Evolutionary conservation across 2,113 vertebrate species (phyloP).

Genomic region (Seriola aureovittata): DNA sequence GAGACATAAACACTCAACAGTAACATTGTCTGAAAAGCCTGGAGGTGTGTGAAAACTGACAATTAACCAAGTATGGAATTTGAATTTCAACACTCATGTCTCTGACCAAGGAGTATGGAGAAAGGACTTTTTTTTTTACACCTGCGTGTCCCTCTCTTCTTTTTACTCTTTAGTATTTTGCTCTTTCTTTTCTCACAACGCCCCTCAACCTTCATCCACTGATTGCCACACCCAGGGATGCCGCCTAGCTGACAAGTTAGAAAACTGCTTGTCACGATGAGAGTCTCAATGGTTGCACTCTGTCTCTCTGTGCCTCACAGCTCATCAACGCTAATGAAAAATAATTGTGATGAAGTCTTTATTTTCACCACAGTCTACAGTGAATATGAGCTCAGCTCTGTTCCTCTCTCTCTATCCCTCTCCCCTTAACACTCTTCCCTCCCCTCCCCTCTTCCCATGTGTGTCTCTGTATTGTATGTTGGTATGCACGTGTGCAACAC

Average conservation of each 20-base stretch:
- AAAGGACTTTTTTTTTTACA: neutral
- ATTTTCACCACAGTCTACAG: slow-evolving; percentile 38
- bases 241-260: slow-evolving; percentile 30
- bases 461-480: neutral
- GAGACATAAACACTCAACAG: slow-evolving; percentile 7
- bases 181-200: neutral
- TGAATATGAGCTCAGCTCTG: slow-evolving; percentile 32
- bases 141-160: neutral
- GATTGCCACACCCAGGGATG: neutral
- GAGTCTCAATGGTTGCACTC: slow-evolving; percentile 7
- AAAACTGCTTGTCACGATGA: slow-evolving; percentile 44
- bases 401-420: neutral
- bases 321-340: slow-evolving; percentile 65
- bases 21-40: slow-evolving; percentile 10
- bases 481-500: slow-evolving; percentile 18
- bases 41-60: neutral
- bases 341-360: slow-evolving; percentile 57
- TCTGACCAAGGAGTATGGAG: neutral
- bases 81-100: neutral
- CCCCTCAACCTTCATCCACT: neutral
- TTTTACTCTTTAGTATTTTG: neutral
- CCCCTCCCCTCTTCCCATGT: neutral
- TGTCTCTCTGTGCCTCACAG: slow-evolving; percentile 37
- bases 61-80: neutral
- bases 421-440: neutral